Conservation (phyloP, 2,888 invertebrate genomes). For the Drosophila imparisetae region DNA sequence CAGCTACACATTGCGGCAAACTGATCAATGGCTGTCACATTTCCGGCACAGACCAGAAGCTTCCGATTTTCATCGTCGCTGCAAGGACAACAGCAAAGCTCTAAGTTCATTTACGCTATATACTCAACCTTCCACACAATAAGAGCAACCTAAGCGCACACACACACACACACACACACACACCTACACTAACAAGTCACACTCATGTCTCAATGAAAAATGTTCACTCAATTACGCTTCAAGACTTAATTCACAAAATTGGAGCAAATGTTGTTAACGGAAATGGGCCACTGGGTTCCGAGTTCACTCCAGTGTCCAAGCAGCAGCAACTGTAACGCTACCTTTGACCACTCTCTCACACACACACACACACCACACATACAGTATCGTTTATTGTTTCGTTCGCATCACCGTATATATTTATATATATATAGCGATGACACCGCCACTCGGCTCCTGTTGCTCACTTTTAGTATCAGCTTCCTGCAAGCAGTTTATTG, state of each 20-base stretch:
- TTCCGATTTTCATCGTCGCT: constrained; percentile 53
- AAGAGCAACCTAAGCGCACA: constrained; percentile 4
- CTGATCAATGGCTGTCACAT: constrained; percentile 70
- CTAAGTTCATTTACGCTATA: constrained; percentile 55
- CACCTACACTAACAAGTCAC: constrained; percentile 27
- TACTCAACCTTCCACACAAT: constrained; percentile 23
- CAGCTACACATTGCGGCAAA: constrained; percentile 18
- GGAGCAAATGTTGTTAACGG: constrained; percentile 64
- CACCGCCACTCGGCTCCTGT: constrained; percentile 14
- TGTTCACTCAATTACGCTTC: constrained; percentile 83
- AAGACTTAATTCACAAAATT: constrained; percentile 79
- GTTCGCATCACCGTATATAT: constrained; percentile 5
- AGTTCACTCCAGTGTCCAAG: constrained; percentile 2
- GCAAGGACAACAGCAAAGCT: constrained; percentile 9
- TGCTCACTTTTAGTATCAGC: constrained; percentile 2
- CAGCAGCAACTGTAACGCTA: constrained; percentile 8
- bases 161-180: constrained; percentile 10
- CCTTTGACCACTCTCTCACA: constrained; percentile 24
- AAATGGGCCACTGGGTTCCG: constrained; percentile 49
- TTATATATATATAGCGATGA: constrained; percentile 25
- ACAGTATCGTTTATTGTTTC: constrained; percentile 1
- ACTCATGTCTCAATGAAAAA: constrained; percentile 77
- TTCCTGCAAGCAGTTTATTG: background rate
- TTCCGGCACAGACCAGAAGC: constrained; percentile 58
- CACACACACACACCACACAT: background rate